These are phyloP conservation scores for Fukomys damarensis DNA, from an alignment of 2,113 vertebrate species.

Conservation along the genomic window DNA sequence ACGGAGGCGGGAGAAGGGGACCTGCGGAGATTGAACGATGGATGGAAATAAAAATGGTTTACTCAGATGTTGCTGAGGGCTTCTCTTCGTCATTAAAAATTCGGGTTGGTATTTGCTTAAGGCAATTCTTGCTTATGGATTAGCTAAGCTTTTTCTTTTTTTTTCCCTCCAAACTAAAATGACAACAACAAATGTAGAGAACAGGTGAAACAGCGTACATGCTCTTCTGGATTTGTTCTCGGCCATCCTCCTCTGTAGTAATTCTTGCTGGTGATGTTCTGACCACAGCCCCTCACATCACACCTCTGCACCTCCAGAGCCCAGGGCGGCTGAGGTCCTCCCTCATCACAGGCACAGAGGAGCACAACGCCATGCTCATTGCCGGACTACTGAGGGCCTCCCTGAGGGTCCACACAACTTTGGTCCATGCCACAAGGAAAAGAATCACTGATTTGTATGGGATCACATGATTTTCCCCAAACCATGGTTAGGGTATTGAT, in stretches of 20 bases:
- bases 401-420: neutral
- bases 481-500: neutral
- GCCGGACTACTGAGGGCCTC: neutral
- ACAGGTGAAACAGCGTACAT: neutral
- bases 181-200: constrained; percentile 17
- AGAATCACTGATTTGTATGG: neutral
- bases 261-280: neutral
- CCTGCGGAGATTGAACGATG: neutral
- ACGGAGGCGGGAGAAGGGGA: neutral
- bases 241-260: neutral
- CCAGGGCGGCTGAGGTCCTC: neutral
- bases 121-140: neutral
- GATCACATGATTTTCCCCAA: neutral
- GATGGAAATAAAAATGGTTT: neutral
- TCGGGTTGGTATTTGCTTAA: constrained; percentile 12
- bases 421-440: neutral
- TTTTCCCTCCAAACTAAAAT: neutral
- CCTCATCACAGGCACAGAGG: neutral
- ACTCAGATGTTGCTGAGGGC: neutral
- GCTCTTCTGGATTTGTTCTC: neutral
- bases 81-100: neutral
- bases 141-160: neutral
- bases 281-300: neutral
- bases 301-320: neutral
- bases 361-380: neutral